Conservation (phyloP, 1,140 invertebrate genomes). For the Procambarus clarkii region DNA sequence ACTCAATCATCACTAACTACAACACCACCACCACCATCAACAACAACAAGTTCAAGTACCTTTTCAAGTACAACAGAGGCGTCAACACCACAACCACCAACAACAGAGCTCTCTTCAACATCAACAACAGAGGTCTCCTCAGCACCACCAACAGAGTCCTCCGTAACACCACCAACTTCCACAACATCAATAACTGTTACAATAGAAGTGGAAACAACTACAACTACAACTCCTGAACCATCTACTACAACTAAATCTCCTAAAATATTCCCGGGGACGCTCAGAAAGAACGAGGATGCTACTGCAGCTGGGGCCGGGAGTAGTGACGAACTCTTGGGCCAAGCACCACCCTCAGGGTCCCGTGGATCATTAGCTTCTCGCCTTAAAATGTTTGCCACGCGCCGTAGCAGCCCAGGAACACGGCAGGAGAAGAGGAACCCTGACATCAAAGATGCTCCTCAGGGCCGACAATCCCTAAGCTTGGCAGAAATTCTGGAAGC, state of each 20-base stretch:
- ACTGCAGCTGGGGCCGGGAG: too few relatives aligned
- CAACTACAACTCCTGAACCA: background rate
- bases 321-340: background rate
- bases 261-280: background rate
- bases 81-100: background rate
- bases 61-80: background rate
- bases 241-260: background rate
- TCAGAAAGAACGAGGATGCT: background rate
- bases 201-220: background rate
- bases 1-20: background rate
- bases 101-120: too few relatives aligned
- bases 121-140: too few relatives aligned
- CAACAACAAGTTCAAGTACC: background rate
- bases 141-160: background rate
- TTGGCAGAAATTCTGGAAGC: slow-evolving; percentile 24
- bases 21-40: background rate
- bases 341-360: background rate
- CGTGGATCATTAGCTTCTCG: slow-evolving; percentile 12
- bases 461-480: background rate
- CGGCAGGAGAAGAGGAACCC: background rate
- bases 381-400: background rate
- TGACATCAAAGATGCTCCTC: background rate
- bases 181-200: background rate
- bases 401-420: background rate
- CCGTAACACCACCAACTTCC: background rate